Evolutionary conservation across 2,888 invertebrate species (phyloP).

Genomic region (Euclidia mi): DNA sequence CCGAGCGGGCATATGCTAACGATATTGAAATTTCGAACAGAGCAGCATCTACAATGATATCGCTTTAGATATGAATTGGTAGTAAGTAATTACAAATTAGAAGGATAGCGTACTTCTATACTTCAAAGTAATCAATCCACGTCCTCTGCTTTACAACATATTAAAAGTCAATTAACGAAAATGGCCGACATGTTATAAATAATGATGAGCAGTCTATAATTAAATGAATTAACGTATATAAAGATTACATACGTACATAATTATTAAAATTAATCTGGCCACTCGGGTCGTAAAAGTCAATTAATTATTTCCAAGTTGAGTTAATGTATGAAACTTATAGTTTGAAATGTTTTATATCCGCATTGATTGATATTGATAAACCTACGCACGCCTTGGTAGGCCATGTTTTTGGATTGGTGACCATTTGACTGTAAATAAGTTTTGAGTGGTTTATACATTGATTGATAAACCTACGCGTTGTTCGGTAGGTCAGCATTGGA

Average conservation of each 20-base stretch:
- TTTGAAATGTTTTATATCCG: too few relatives aligned
- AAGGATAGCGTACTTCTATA: neutral
- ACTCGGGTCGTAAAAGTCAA: neutral
- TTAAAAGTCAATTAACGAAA: conserved; percentile 12
- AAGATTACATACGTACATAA: conserved; percentile 12
- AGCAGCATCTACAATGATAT: too few relatives aligned
- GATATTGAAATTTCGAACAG: neutral
- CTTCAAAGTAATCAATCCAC: neutral
- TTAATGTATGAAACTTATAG: neutral
- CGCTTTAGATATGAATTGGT: too few relatives aligned
- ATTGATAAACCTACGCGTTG: conserved; percentile 3
- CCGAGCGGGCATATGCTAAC: too few relatives aligned
- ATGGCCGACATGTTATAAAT: conserved; percentile 1
- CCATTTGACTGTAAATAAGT: too few relatives aligned
- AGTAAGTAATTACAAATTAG: neutral
- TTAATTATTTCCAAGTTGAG: neutral
- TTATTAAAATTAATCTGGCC: conserved; percentile 7
- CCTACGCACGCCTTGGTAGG: too few relatives aligned
- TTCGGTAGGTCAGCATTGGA: too few relatives aligned
- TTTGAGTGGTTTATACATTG: neutral
- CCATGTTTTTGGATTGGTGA: too few relatives aligned
- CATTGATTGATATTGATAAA: too few relatives aligned
- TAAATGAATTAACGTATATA: conserved; percentile 13
- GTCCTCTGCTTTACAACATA: neutral
- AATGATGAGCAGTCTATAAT: conserved; percentile 8